Evolutionary conservation across 1,140 invertebrate genomes (phyloP).

Genomic region (Diorhabda carinulata): DNA sequence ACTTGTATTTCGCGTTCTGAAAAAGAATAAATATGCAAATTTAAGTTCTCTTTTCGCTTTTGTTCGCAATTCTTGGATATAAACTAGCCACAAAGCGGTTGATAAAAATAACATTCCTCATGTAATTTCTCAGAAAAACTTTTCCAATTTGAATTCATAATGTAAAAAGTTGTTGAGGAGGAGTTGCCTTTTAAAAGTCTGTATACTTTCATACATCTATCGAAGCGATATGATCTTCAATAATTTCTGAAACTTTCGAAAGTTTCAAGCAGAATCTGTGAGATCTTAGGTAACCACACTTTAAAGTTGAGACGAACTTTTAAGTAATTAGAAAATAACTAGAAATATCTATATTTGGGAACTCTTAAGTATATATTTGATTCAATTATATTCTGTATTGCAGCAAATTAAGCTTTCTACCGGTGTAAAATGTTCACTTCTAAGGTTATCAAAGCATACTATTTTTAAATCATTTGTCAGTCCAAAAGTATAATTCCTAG

Average conservation of each 20-base stretch:
- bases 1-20: constrained; percentile 10
- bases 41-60: constrained; percentile 14
- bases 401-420: too few species aligned
- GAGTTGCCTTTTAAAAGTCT: not conserved
- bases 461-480: too few species aligned
- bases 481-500: too few species aligned
- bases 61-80: constrained; percentile 8
- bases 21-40: constrained; percentile 18
- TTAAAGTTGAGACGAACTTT: not conserved
- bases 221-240: constrained; percentile 1
- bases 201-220: not conserved
- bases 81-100: constrained; percentile 20
- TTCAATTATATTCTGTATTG: too few species aligned
- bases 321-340: not conserved
- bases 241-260: not conserved
- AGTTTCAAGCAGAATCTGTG: not conserved
- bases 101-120: constrained; percentile 20
- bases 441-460: too few species aligned
- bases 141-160: constrained; percentile 21
- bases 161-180: constrained; percentile 11
- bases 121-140: constrained; percentile 13
- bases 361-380: too few species aligned
- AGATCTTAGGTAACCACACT: not conserved
- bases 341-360: not conserved
- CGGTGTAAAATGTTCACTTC: too few species aligned